phyloP scores from a whole-genome alignment of 2,797 vertebrate species.

The Acanthis flammea region DNA sequence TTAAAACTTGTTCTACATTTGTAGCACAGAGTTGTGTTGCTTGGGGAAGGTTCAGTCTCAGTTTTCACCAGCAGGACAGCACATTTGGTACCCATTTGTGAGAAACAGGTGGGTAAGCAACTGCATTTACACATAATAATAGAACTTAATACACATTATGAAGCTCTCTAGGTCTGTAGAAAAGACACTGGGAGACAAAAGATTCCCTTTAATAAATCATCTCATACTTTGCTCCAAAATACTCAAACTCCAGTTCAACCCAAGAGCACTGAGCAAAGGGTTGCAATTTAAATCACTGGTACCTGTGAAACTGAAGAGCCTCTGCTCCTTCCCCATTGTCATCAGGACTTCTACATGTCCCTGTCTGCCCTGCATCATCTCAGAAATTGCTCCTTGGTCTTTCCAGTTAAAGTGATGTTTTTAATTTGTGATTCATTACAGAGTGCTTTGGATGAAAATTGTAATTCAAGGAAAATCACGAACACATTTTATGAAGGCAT shows the following conservation, averaged over 20 bases:
- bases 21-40: not conserved
- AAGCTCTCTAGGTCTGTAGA: not conserved
- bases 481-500: not conserved
- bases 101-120: not conserved
- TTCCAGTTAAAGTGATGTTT: not conserved
- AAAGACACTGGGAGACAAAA: not conserved
- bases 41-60: not conserved
- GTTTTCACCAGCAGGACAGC: not conserved
- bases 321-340: not conserved
- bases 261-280: not conserved
- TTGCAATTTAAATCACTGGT: not conserved
- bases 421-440: not conserved
- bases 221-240: not conserved
- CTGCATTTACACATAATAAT: not conserved
- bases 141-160: not conserved
- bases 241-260: not conserved
- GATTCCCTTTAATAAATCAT: not conserved
- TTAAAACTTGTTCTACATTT: not conserved
- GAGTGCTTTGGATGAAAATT: not conserved
- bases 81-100: not conserved
- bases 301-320: not conserved
- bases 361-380: not conserved
- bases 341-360: not conserved
- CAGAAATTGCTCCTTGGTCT: not conserved
- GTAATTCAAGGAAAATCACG: not conserved